Evolutionary conservation across 2,797 vertebrate species (phyloP).

Genomic region (Sylvia borin): DNA sequence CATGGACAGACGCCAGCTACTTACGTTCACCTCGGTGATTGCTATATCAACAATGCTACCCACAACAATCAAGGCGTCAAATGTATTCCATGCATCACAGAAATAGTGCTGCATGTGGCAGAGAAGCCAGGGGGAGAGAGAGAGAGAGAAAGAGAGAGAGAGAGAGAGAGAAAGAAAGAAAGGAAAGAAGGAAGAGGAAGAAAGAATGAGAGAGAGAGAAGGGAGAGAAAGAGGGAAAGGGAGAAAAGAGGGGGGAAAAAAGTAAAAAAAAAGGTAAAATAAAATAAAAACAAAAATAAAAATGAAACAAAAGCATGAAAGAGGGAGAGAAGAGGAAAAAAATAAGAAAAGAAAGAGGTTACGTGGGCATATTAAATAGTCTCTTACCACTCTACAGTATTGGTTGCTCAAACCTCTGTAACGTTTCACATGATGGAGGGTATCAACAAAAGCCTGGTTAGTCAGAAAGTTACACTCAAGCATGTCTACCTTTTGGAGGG

Average conservation of each 20-base stretch:
- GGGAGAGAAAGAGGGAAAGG: slow-evolving; percentile 29
- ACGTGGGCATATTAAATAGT: slow-evolving; percentile 79
- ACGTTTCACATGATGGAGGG: slow-evolving; percentile 74
- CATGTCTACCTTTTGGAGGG: slow-evolving; percentile 66
- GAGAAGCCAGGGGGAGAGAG: slow-evolving; percentile 76
- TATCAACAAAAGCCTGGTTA: slow-evolving; percentile 80
- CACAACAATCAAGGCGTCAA: slow-evolving; percentile 99
- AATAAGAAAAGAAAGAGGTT: slow-evolving; percentile 87
- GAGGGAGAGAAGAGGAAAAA: slow-evolving; percentile 83
- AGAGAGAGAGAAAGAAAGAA: slow-evolving; percentile 44
- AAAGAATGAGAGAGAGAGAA: slow-evolving; percentile 22
- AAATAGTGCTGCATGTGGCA: slow-evolving; percentile 99
- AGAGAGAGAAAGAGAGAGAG: slow-evolving; percentile 44
- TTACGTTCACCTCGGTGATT: slow-evolving; percentile 99
- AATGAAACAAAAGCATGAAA: slow-evolving; percentile 78
- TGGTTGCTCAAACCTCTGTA: slow-evolving; percentile 78
- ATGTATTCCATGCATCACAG: slow-evolving; percentile 99
- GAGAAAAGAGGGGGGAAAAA: slow-evolving; percentile 55
- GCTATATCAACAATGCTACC: slow-evolving; percentile 99
- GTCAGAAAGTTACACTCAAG: slow-evolving; percentile 75
- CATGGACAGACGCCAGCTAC: slow-evolving; percentile 89
- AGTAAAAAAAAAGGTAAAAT: slow-evolving; percentile 49
- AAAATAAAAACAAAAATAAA: slow-evolving; percentile 76
- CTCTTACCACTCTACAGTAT: slow-evolving; percentile 80
- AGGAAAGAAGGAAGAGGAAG: slow-evolving; percentile 14